Evolutionary conservation across 2,113 vertebrate species (phyloP).

Genomic region (Myotis brandtii): DNA sequence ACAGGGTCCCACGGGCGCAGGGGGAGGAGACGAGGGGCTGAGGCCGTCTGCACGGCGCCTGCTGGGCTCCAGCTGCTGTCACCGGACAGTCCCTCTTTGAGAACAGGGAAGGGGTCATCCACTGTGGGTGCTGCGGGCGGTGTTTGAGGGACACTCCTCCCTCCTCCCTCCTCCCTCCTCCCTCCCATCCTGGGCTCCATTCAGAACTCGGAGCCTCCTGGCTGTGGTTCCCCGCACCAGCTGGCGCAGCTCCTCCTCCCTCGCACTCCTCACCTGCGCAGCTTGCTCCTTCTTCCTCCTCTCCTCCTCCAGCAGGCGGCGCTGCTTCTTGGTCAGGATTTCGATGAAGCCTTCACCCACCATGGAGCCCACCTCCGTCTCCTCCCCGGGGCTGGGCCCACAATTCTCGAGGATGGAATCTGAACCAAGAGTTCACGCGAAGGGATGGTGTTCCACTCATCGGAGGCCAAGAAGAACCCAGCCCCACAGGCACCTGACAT

Average conservation of each 20-base stretch:
- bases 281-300: constrained; percentile 96
- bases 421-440: constrained; percentile 66
- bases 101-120: background rate
- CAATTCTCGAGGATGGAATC: constrained; percentile 85
- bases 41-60: accelerated
- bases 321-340: constrained; percentile 95
- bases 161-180: too few species aligned
- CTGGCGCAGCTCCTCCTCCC: background rate
- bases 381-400: constrained; percentile 84
- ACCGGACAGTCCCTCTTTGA: background rate
- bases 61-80: background rate
- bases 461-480: background rate
- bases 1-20: background rate
- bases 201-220: background rate
- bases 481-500: background rate
- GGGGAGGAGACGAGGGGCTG: accelerated
- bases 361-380: constrained; percentile 87
- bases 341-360: constrained; percentile 93
- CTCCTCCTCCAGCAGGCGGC: constrained; percentile 96
- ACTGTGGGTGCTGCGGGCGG: accelerated
- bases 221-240: background rate
- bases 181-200: accelerated
- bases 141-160: accelerated
- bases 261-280: constrained; percentile 83
- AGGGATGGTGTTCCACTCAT: background rate